Conservation (phyloP, 2,113 vertebrate species). For the Sphaerodactylus townsendi region DNA sequence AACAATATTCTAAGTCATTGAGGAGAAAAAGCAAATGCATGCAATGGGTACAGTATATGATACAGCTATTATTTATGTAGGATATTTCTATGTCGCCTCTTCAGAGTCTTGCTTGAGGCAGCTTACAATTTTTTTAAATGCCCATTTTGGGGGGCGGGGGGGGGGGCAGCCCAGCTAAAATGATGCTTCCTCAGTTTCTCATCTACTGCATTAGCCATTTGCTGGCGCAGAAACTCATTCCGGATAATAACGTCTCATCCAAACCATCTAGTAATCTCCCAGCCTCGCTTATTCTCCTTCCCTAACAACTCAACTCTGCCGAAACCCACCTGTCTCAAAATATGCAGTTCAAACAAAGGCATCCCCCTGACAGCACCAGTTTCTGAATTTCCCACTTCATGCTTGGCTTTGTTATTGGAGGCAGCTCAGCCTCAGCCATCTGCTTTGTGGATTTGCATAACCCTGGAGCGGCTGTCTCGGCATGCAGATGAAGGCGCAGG, state of each 20-base stretch:
- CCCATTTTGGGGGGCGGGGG: not conserved
- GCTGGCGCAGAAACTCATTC: not conserved
- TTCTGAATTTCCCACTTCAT: not conserved
- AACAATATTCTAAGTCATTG: too few species aligned
- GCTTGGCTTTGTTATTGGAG: not conserved
- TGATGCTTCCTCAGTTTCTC: not conserved
- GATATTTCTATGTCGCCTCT: too few species aligned
- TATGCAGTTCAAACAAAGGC: conserved; percentile 9
- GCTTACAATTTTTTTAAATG: too few species aligned
- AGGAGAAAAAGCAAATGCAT: too few species aligned
- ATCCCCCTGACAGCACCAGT: not conserved
- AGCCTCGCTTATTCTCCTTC: not conserved
- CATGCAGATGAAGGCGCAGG: conserved; percentile 21
- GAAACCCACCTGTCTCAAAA: conserved; percentile 12
- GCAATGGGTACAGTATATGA: too few species aligned
- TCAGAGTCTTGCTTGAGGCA: too few species aligned
- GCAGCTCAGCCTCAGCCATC: conserved; percentile 12
- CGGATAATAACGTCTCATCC: not conserved
- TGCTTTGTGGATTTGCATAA: conserved; percentile 31
- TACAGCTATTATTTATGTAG: too few species aligned
- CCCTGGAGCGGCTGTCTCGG: not conserved
- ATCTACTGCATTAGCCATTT: not conserved
- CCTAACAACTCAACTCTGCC: not conserved
- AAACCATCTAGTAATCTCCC: not conserved
- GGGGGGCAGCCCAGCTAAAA: not conserved